These are phyloP conservation scores for Coecobrya sp. DNA, from an alignment of 2,888 invertebrate genomes.

Conservation along the genomic window DNA sequence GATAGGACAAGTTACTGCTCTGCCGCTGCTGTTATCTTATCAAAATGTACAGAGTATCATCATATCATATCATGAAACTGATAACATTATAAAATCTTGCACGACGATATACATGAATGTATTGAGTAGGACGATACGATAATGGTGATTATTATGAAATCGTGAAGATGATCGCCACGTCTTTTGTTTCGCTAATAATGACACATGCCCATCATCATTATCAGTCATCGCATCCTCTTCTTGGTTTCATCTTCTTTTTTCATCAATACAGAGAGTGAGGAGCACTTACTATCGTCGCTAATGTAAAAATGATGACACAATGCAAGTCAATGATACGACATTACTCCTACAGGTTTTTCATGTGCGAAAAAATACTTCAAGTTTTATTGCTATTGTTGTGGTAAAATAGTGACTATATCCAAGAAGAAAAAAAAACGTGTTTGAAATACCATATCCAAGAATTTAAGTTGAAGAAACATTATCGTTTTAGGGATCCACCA, in stretches of 20 bases:
- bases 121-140: background rate
- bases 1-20: constrained; percentile 39
- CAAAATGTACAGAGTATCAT: constrained; percentile 13
- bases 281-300: background rate
- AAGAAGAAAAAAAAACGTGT: constrained; percentile 36
- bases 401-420: background rate
- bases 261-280: background rate
- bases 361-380: constrained; percentile 1
- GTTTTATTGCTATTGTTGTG: constrained; percentile 14
- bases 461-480: background rate
- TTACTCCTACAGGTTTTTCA: constrained; percentile 6
- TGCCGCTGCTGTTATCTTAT: constrained; percentile 19
- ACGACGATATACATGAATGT: background rate
- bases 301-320: constrained; percentile 1
- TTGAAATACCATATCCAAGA: constrained; percentile 3
- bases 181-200: constrained; percentile 64
- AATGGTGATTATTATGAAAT: constrained; percentile 63
- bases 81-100: background rate
- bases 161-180: constrained; percentile 63
- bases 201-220: constrained; percentile 37
- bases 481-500: background rate
- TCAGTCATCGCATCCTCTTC: background rate
- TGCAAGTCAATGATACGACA: constrained; percentile 21
- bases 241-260: constrained; percentile 16
- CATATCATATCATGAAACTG: background rate